Base-by-base conservation (phyloP, 92 coral and sea anemone species). In the Micromussa lordhowensis region DNA sequence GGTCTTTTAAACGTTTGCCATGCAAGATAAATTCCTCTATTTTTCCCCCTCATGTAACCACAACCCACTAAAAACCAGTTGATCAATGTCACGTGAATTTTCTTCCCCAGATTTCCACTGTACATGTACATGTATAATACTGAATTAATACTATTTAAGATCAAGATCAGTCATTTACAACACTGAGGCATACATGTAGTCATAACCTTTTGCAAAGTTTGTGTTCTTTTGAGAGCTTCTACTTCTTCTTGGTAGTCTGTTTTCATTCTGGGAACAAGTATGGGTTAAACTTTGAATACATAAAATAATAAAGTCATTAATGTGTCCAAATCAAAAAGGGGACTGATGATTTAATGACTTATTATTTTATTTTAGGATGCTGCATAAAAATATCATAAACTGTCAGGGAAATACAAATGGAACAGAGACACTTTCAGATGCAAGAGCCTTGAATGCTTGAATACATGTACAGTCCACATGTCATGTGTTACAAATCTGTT, bases 181-280 rank as follows among this genome's bases (percentile, higher is more conserved):
- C 2, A 34, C 2, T 19, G 26, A 59, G 26, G 57, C 9, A 15
- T 5, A n/a, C n/a, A n/a, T n/a, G n/a, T n/a, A 80, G 36, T 18
- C 57, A 36, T 57, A 28, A 97, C 99, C 95, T 97, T 95, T 77
- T 96, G 98, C 19, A 97, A 87, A 57, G 90, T 80, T 74, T 91
- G 96, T 30, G 98, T 97, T 89, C 99, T 85, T 73, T 93, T 92
- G 53, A 97, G 88, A 32, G 99, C 96, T 88, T 91, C 98, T 4
- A 95, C 93, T 78, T 97, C 99, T 77, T 88, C 94, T 51, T 93
- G 96, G 82, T 91, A 94, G 63, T 89, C 93, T 63, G 92, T 88
- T 73, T 76, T 92, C 38, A 84, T 78, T 48, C 92, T 81, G 78
- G 53, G 55, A 77, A 48, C 29, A 32, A 53, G 31, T 2, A 68